Evolutionary conservation across 2,888 invertebrate species (phyloP), one percentile per base, ranked within the genome.

Genomic region (Parelbella ahira): DNA sequence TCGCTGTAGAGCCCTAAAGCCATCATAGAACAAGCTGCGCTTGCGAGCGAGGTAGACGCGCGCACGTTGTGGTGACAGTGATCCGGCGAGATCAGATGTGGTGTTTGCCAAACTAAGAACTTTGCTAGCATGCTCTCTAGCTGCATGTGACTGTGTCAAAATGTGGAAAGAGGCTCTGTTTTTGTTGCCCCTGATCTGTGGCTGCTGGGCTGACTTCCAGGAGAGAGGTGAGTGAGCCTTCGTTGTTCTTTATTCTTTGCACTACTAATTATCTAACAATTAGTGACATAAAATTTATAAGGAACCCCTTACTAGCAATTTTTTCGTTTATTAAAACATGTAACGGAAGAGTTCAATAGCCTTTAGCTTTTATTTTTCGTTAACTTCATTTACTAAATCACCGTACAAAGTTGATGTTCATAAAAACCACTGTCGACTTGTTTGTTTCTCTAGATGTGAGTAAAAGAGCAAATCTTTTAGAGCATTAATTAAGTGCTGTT

Each of bases 171-270:
- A 68, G 46, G 52, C 58, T 45, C 49, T 65, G 13, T 42, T 72
- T 46, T 50, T 68, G 49, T 48, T 68, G 41, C 46, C 68, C 48
- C 54, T 57, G 45, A 51, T 57, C 18, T 42, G 49, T 48, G 57
- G 58, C 60, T 54, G 54, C 58, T 53, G 50, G 33, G 79, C 77
- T 13, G 83, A 81, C 12, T 53, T 83, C 25, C 81, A 83, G 59
- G 84, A 83, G 59, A 69, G 82, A 83, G 84, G 84, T 83, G 52
- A 68, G 68, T 49, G 8, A 18, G 13, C 29, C 25, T 36, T 21
- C 39, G 5, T 12, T 18, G 4, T 15, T 1, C 29, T 15, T n/a
- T 32, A 9, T 1, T 0, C 28, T 28, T 15, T 27, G 11, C 25
- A 21, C 21, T 25, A 19, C 6, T 8, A 25, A 20, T 12, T 27